Percentiles rank a stretch among this genome's conserved stretches.
These are phyloP conservation scores for Acheta domesticus DNA, from an alignment of 2,888 invertebrate genomes.

Conservation along the genomic window DNA sequence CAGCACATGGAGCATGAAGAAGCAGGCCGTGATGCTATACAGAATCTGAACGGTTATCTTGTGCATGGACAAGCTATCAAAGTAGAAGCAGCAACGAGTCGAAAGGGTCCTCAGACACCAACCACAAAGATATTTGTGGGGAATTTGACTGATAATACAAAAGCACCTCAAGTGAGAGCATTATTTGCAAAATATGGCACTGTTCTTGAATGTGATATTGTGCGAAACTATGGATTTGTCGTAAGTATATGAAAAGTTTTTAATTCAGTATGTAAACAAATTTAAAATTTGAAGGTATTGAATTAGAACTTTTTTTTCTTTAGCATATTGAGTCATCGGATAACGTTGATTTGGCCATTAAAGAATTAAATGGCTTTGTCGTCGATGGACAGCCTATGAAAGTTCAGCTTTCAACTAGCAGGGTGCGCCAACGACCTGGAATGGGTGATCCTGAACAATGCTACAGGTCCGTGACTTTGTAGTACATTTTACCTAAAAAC, in stretches of 20 bases:
- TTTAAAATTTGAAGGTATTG: too few relatives aligned
- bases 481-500: background rate
- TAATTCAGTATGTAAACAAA: too few relatives aligned
- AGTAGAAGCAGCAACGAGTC: constrained; percentile 87
- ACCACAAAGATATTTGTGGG: constrained; percentile 96
- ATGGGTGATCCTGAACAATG: constrained; percentile 97
- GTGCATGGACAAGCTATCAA: constrained; percentile 86
- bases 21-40: constrained; percentile 88
- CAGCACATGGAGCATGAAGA: constrained; percentile 91
- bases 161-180: constrained; percentile 85
- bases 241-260: constrained; percentile 43
- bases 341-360: constrained; percentile 86
- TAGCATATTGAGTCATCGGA: constrained; percentile 85
- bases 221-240: constrained; percentile 97
- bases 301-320: constrained; percentile 36
- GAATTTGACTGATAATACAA: constrained; percentile 89
- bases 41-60: constrained; percentile 80
- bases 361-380: constrained; percentile 86
- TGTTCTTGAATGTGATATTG: constrained; percentile 96
- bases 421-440: constrained; percentile 90
- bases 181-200: constrained; percentile 93
- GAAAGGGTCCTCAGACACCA: constrained; percentile 82
- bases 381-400: constrained; percentile 91
- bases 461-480: constrained; percentile 55
- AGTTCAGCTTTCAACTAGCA: constrained; percentile 90